A percentile compares a stretch with the other conserved stretches of the same genome.
phyloP scores from a whole-genome alignment of 2,797 vertebrate species.

The Vultur gryphus region DNA sequence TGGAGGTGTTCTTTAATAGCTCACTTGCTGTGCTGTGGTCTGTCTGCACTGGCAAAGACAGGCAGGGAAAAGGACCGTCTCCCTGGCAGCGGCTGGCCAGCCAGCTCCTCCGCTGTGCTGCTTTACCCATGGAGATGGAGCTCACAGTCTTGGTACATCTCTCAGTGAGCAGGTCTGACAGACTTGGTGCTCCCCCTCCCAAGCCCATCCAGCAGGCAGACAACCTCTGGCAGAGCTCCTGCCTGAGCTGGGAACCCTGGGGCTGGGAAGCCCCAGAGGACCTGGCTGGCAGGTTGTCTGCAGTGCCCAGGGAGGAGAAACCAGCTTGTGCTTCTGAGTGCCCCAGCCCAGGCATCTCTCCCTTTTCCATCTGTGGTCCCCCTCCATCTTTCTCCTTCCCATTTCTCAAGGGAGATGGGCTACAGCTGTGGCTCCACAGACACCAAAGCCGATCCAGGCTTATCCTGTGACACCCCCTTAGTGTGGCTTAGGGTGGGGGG shows the following conservation, averaged over 20 bases:
- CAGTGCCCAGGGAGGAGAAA: background rate
- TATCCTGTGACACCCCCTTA: background rate
- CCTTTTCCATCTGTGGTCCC: background rate
- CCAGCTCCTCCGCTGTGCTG: background rate
- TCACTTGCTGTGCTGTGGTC: constrained; percentile 26
- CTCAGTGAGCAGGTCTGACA: background rate
- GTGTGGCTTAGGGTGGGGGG: background rate
- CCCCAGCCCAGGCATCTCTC: background rate
- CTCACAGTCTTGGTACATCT: background rate
- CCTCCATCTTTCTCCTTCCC: background rate
- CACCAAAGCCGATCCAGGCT: accelerated
- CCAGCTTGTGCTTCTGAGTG: accelerated
- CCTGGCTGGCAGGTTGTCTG: background rate
- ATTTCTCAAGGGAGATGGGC: background rate
- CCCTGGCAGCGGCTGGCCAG: constrained; percentile 3
- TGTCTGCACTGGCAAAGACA: constrained; percentile 29
- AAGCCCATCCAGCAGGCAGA: accelerated
- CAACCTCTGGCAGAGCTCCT: background rate
- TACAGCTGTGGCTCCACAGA: background rate
- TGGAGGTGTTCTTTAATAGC: constrained; percentile 43
- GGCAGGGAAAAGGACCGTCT: background rate
- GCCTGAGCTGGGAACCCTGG: background rate
- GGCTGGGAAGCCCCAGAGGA: background rate
- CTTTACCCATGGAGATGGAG: accelerated
- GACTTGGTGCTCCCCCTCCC: background rate